Evolutionary conservation across 2,113 vertebrate species (phyloP).

Genomic region (Aegithalos caudatus): DNA sequence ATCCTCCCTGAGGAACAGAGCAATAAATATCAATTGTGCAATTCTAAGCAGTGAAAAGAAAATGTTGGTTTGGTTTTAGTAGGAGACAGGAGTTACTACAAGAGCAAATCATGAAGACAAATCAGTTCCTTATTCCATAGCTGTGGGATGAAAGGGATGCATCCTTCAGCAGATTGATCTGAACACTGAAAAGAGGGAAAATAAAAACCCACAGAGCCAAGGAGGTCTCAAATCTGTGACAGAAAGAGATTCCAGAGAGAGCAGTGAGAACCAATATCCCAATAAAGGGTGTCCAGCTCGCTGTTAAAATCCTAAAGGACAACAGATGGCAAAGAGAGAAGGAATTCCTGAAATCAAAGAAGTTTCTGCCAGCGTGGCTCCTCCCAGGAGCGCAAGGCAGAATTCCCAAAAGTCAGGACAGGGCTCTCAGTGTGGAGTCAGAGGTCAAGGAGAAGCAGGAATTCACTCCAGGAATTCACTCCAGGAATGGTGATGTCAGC

Average conservation of each 20-base stretch:
- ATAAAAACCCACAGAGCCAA: neutral
- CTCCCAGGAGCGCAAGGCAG: neutral
- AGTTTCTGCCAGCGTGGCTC: neutral
- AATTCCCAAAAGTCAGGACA: neutral
- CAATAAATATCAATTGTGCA: neutral
- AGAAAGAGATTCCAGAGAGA: neutral
- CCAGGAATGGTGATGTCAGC: conserved; percentile 4
- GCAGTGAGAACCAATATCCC: neutral
- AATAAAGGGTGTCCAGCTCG: neutral
- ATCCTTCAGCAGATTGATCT: neutral
- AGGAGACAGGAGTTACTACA: neutral
- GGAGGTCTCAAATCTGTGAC: neutral
- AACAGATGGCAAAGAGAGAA: neutral
- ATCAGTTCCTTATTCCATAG: neutral
- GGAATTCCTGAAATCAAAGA: neutral
- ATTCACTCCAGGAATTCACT: neutral
- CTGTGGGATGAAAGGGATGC: neutral
- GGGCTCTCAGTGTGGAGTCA: neutral
- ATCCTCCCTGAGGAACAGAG: neutral
- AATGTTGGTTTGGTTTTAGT: neutral
- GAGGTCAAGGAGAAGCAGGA: neutral
- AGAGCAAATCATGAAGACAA: neutral
- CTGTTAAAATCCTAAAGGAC: neutral
- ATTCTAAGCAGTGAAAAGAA: neutral
- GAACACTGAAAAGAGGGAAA: neutral